A percentile compares a stretch with the other conserved stretches of the same genome.
These are phyloP conservation scores for Glossophaga mutica DNA, from an alignment of 2,797 vertebrate genomes.

Conservation along the genomic window DNA sequence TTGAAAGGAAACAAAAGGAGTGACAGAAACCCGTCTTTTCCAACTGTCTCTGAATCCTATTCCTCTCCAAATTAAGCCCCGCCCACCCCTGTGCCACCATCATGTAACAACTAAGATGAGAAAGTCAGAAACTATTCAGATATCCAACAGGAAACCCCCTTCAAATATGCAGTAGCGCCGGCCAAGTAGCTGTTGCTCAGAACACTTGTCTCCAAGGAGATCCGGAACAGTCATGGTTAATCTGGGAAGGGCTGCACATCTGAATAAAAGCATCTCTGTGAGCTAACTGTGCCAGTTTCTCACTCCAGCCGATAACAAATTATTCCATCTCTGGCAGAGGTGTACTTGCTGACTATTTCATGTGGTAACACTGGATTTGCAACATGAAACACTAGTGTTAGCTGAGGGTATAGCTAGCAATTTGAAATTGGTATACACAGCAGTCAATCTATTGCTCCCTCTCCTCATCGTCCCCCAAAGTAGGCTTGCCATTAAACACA, in stretches of 20 bases:
- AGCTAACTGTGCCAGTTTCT: slow-evolving; percentile 55
- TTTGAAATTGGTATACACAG: slow-evolving; percentile 68
- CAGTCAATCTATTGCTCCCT: slow-evolving; percentile 41
- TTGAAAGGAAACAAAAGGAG: background rate
- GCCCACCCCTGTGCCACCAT: background rate
- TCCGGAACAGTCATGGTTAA: slow-evolving; percentile 7
- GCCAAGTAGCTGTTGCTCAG: background rate
- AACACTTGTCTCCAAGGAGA: background rate
- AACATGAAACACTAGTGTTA: slow-evolving; percentile 68
- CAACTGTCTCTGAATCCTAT: background rate
- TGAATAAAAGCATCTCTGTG: slow-evolving; percentile 14
- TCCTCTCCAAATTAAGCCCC: background rate
- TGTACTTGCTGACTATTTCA: slow-evolving; percentile 61
- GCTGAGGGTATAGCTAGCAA: slow-evolving; percentile 63
- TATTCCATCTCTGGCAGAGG: slow-evolving; percentile 44
- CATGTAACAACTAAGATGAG: background rate
- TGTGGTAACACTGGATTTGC: slow-evolving; percentile 64
- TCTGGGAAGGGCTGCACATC: background rate
- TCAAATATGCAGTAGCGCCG: background rate
- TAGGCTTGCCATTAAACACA: slow-evolving; percentile 57
- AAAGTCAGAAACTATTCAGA: background rate
- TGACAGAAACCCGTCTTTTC: background rate
- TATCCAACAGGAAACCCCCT: background rate
- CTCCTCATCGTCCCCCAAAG: slow-evolving; percentile 30
- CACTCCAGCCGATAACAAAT: slow-evolving; percentile 67